Conservation (phyloP, 2,888 invertebrate genomes). For the Eupithecia subfuscata region DNA sequence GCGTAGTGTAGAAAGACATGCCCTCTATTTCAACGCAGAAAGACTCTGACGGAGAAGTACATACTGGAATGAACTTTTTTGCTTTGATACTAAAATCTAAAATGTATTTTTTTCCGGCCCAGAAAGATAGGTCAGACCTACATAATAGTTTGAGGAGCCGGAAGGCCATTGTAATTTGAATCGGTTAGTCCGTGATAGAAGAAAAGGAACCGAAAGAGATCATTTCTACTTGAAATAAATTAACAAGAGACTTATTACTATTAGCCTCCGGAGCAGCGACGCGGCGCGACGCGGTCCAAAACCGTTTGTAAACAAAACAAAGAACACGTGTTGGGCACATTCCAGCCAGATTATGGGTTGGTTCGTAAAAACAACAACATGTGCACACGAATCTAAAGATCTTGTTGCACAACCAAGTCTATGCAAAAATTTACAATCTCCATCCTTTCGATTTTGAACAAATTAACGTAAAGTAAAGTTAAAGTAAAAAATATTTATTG, state of each 20-base stretch:
- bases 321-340: constrained; percentile 19
- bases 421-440: neutral
- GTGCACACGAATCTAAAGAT: neutral
- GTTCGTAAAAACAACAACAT: constrained; percentile 4
- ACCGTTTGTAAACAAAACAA: constrained; percentile 31
- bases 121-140: too few relatives aligned
- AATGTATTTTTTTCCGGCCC: too few relatives aligned
- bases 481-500: too few relatives aligned
- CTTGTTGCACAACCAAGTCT: neutral
- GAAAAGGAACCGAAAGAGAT: neutral
- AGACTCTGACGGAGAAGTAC: too few relatives aligned
- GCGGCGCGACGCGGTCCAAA: neutral
- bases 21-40: too few relatives aligned
- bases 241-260: neutral
- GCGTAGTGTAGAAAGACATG: too few relatives aligned
- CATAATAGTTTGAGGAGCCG: neutral
- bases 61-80: too few relatives aligned
- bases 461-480: too few relatives aligned
- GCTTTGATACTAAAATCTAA: too few relatives aligned
- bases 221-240: neutral
- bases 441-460: neutral
- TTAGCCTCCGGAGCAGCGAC: neutral
- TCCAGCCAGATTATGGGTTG: neutral
- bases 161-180: neutral
- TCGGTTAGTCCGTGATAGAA: neutral